A percentile compares a stretch with the other conserved stretches of the same genome.
Conservation (phyloP, 2,113 vertebrate genomes). For the Callipepla squamata region DNA sequence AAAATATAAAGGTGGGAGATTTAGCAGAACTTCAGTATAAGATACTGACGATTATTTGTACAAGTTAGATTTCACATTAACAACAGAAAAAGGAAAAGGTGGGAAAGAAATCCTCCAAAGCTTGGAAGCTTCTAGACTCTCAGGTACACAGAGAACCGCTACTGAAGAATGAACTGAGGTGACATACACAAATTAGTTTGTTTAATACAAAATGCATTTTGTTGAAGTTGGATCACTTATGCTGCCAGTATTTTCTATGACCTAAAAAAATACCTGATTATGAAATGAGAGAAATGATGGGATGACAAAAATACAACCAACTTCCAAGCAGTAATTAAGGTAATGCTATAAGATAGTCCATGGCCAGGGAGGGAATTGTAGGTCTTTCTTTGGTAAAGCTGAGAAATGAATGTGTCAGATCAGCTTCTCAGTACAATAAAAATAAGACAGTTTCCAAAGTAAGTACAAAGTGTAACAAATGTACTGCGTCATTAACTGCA, state of each 20-base stretch:
- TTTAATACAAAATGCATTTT: not conserved
- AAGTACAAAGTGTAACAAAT: not conserved
- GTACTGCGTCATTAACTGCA: not conserved
- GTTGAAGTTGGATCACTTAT: not conserved
- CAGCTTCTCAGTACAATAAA: not conserved
- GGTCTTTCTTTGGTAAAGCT: not conserved
- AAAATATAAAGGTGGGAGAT: not conserved
- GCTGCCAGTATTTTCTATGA: not conserved
- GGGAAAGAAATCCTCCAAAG: not conserved
- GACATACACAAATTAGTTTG: not conserved
- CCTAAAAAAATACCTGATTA: not conserved
- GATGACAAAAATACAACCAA: not conserved
- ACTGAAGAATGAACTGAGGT: not conserved
- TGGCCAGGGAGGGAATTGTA: accelerated
- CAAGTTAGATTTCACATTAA: not conserved
- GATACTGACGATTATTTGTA: not conserved
- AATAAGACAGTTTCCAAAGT: not conserved
- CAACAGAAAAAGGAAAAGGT: not conserved
- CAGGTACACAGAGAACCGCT: not conserved
- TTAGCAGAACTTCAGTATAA: not conserved
- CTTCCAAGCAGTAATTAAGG: not conserved
- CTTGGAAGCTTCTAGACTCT: not conserved
- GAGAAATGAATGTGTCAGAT: not conserved
- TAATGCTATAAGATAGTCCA: not conserved
- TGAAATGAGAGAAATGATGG: not conserved